Conservation (phyloP, 2,113 vertebrate species). For the Campylomormyrus numenius region DNA sequence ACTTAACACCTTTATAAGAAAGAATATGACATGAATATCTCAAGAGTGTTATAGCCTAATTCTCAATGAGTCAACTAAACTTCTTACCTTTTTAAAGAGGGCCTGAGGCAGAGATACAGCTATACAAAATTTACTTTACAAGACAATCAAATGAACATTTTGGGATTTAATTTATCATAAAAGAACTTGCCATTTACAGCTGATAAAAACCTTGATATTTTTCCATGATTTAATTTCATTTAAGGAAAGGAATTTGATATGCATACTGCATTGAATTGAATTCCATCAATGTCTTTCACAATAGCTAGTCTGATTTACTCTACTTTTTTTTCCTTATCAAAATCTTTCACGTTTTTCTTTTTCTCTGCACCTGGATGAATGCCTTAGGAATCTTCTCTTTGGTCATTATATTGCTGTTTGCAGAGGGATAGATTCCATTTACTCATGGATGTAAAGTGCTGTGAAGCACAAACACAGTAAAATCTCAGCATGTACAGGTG, state of each 20-base stretch:
- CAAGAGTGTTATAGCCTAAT: neutral
- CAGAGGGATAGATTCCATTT: slow-evolving; percentile 16
- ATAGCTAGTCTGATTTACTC: neutral
- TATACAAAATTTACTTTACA: neutral
- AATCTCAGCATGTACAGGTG: neutral
- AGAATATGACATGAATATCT: neutral
- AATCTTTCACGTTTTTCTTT: neutral
- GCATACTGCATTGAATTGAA: neutral
- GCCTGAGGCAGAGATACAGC: neutral
- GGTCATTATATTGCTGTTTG: slow-evolving; percentile 36
- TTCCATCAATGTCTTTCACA: neutral
- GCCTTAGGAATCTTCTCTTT: slow-evolving; percentile 46
- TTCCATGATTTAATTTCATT: neutral
- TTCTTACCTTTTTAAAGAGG: neutral
- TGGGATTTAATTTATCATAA: neutral
- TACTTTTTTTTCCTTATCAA: neutral
- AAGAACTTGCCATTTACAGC: neutral
- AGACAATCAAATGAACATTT: neutral
- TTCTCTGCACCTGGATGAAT: slow-evolving; percentile 37
- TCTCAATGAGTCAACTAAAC: neutral
- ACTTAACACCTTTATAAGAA: slow-evolving; percentile 55
- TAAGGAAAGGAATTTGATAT: neutral
- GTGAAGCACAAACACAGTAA: slow-evolving; percentile 15
- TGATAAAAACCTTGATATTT: neutral
- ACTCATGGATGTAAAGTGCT: neutral